Evolutionary conservation across 2,888 invertebrate species (phyloP), one percentile per base, ranked within the genome.

Genomic region (Nasonia oneida): DNA sequence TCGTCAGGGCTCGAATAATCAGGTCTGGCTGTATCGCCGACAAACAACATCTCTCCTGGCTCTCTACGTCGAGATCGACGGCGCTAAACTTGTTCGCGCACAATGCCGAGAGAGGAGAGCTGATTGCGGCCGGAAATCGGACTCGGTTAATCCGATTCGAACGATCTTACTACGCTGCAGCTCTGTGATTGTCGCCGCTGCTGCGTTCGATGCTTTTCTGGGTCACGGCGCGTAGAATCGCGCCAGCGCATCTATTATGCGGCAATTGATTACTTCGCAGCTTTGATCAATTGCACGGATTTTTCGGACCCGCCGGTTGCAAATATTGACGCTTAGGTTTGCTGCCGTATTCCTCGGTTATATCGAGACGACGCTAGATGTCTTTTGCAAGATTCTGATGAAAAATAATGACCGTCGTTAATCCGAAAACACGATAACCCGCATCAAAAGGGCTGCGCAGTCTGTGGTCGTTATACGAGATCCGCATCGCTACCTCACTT

Each of bases 321-420:
- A 61, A 61, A 61, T n/a, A 61, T 61, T 61, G 57, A 61, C 23
- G 6, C 23, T 15, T 8, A 6, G 15, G 29, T 29, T 29, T 29
- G 29, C 8, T 53, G 10, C 6, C 0, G 18, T 53, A 18, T 53
- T 53, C 53, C 47, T 47, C 12, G 47, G 5, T 15, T 18, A 18
- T 18, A 53, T 53, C 2, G 18, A 2, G 18, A 53, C 18, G 53
- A 15, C 15, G 15, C 53, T 3, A 53, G 18, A 53, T 3, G 18
- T 53, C 18, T 23, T 29, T 10, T 0, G n/a, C 6, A 5, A n/a
- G 2, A 5, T 73, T 73, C 23, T 47, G 57, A 57, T 42, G 67
- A 84, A 67, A 76, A 50, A 85, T 83, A 75, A 79, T 33, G 53
- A 79, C 47, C 23, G 42, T 47, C 61, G 57, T 86, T 86, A 83